Percentiles rank a stretch among this genome's conserved stretches.
Conservation (phyloP, 1,140 invertebrate species). For the Ooceraea biroi region DNA sequence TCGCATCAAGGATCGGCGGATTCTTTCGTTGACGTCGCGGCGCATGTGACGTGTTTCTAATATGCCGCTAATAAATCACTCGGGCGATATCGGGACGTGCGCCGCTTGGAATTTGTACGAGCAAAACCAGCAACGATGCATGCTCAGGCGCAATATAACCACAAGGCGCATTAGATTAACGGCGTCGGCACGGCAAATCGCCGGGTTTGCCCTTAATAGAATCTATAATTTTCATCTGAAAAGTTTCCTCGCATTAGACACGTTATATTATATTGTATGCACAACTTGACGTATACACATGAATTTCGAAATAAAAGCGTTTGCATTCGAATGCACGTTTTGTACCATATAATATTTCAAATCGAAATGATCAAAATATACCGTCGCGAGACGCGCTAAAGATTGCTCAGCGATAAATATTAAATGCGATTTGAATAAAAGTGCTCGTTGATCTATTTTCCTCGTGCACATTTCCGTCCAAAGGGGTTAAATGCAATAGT, state of each 20-base stretch:
- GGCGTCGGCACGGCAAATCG: conserved; percentile 14
- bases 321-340: too few species aligned
- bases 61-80: conserved; percentile 50
- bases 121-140: conserved; percentile 12
- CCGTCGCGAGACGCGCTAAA: too few species aligned
- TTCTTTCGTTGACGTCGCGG: neutral
- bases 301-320: too few species aligned
- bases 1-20: neutral
- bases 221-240: neutral
- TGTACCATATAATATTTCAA: too few species aligned
- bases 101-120: conserved; percentile 12
- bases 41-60: conserved; percentile 32
- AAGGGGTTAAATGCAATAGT: neutral
- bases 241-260: neutral
- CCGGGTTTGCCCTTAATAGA: neutral
- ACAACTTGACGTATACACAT: neutral
- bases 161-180: conserved; percentile 43
- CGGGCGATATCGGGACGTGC: conserved; percentile 8
- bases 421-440: too few species aligned
- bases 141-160: conserved; percentile 32
- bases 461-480: neutral
- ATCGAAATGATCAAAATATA: too few species aligned
- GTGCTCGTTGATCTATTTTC: neutral
- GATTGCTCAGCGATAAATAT: too few species aligned
- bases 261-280: neutral